Conservation (phyloP, 1,140 invertebrate genomes). For the Rhizoglyphus robini region DNA sequence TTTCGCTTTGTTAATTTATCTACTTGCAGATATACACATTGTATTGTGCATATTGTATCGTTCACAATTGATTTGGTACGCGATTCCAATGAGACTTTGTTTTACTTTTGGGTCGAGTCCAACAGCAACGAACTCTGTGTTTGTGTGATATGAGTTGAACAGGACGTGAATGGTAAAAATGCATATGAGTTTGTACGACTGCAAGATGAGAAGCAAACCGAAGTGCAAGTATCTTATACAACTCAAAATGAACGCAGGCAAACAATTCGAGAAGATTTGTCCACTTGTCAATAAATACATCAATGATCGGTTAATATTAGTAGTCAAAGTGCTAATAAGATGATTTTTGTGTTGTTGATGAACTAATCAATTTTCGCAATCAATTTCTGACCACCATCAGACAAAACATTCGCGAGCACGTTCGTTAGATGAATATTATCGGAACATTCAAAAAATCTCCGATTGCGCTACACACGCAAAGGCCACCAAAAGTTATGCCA, state of each 20-base stretch:
- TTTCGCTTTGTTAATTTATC: background rate
- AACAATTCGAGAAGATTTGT: conserved; percentile 88
- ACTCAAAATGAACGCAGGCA: conserved; percentile 58
- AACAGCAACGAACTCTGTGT: conserved; percentile 84
- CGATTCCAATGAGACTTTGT: conserved; percentile 78
- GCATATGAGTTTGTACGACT: background rate
- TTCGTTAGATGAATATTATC: conserved; percentile 58
- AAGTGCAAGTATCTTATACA: conserved; percentile 64
- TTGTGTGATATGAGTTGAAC: conserved; percentile 71
- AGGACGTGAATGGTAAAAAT: background rate
- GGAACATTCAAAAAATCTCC: background rate
- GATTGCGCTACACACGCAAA: background rate
- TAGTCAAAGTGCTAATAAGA: background rate
- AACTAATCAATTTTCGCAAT: conserved; percentile 82
- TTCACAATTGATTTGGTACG: conserved; percentile 88
- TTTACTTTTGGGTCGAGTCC: conserved; percentile 92
- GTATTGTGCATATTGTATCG: too few relatives aligned
- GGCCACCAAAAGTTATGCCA: background rate
- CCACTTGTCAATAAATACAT: conserved; percentile 83
- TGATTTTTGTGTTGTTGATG: conserved; percentile 40
- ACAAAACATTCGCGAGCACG: conserved; percentile 87
- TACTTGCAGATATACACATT: background rate
- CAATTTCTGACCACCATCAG: conserved; percentile 89
- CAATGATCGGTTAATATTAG: background rate
- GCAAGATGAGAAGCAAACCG: background rate